Evolutionary conservation across 2,888 invertebrate species (phyloP), one percentile per base, ranked within the genome.

Genomic region (Lutraria lutraria): DNA sequence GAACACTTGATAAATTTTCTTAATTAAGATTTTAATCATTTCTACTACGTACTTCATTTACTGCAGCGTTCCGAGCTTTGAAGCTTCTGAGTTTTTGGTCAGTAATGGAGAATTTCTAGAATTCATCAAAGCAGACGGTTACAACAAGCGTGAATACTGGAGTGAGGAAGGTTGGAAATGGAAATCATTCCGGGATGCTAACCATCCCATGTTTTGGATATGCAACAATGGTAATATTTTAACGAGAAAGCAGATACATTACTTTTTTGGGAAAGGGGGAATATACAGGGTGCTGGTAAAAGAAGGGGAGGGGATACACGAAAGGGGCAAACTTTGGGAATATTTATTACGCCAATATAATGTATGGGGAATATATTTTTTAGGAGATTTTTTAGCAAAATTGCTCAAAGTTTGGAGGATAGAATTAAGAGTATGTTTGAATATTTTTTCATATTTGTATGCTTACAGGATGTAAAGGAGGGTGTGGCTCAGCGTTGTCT

Each of bases 151-250:
- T 54, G 87, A 94, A 16, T 93, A 93, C 82, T 96, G 96, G 96
- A 95, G 94, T 25, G 93, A 94, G 43, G 96, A 96, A 81, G 96
- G 96, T 0, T 96, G 96, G 96, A 86, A 93, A 53, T 96, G 96
- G 96, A 92, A 93, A 34, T 80, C 92, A 52, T 96, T 92, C 92
- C 91, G 95, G 63, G 90, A 95, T 81, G 94, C 96, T 8, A 93
- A 88, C 29, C 96, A 96, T 85, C 96, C 96, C 21, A 91, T 94
- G 31, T 96, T 96, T 91, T 96, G 96, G 96, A 92, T 95, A 31
- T 96, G 96, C 89, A 88, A 94, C 82, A 88, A 95, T 88, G 95
- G 96, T 95, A 91, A 86, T 53, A 63, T 8, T 16, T 56, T 79
- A 29, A 8, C 56, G 19, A 8, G 15, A 56, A 1, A 56, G 2